phyloP scores from a whole-genome alignment of 2,888 invertebrate genomes.

The Tenodera sinensis region DNA sequence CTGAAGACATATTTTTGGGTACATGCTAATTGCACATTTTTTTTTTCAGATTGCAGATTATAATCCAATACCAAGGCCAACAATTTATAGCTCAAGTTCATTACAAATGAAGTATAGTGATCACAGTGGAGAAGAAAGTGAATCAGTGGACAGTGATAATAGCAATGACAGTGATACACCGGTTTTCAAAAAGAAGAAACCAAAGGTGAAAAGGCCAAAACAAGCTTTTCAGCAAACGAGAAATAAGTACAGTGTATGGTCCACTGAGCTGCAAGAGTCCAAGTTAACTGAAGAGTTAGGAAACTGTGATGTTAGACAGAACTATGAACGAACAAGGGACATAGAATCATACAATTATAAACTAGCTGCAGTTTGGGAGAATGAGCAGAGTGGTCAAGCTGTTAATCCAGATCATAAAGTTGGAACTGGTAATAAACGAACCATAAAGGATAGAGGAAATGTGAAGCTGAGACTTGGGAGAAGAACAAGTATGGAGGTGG shows the following conservation, averaged over 20 bases:
- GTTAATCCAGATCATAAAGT: neutral
- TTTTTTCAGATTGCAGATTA: slow-evolving; percentile 45
- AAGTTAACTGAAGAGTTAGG: slow-evolving; percentile 73
- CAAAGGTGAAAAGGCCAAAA: slow-evolving; percentile 50
- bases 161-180: slow-evolving; percentile 51
- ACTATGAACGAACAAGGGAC: slow-evolving; percentile 57
- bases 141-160: slow-evolving; percentile 55
- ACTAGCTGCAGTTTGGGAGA: slow-evolving; percentile 34
- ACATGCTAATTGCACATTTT: neutral
- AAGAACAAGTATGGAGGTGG: neutral
- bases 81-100: slow-evolving; percentile 38
- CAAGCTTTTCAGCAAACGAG: slow-evolving; percentile 48
- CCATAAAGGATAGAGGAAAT: slow-evolving; percentile 54
- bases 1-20: no score
- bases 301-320: slow-evolving; percentile 67
- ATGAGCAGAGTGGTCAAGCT: slow-evolving; percentile 39
- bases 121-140: slow-evolving; percentile 52
- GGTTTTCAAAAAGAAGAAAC: slow-evolving; percentile 51
- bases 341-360: slow-evolving; percentile 76
- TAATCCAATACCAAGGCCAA: slow-evolving; percentile 56
- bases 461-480: slow-evolving; percentile 34
- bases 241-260: slow-evolving; percentile 78
- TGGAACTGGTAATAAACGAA: slow-evolving; percentile 42
- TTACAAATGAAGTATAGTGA: slow-evolving; percentile 24
- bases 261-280: slow-evolving; percentile 68